phyloP scores from a whole-genome alignment of 2,797 vertebrate species.

The Mus minutoides region DNA sequence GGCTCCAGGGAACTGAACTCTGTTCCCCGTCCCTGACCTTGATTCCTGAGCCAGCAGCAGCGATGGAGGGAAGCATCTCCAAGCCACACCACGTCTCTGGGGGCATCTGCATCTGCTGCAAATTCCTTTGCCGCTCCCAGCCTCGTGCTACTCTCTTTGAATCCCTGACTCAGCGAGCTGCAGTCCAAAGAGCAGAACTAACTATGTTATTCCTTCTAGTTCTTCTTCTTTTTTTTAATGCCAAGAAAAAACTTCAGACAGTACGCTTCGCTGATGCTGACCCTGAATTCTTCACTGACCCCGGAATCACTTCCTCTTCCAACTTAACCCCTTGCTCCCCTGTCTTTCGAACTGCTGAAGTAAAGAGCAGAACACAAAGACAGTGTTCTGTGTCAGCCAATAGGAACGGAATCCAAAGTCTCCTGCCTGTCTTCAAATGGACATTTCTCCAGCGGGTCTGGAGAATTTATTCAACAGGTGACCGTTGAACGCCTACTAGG shows the following conservation, averaged over 20 bases:
- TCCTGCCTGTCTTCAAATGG: background rate
- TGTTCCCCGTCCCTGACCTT: conserved; percentile 70
- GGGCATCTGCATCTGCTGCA: conserved; percentile 71
- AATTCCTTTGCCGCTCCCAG: conserved; percentile 51
- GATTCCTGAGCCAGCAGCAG: conserved; percentile 60
- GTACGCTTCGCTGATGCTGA: conserved; percentile 36
- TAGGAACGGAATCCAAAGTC: background rate
- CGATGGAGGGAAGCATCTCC: conserved; percentile 61
- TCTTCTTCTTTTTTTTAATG: background rate
- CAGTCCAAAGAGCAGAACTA: conserved; percentile 67
- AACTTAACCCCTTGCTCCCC: conserved; percentile 38
- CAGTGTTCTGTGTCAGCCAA: background rate
- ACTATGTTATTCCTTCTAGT: conserved; percentile 45
- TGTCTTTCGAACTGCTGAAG: background rate
- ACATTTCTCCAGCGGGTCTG: background rate
- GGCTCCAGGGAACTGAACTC: conserved; percentile 60
- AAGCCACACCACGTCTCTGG: conserved; percentile 54
- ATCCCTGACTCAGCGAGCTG: conserved; percentile 74
- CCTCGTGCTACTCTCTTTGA: conserved; percentile 72
- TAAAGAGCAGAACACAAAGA: background rate
- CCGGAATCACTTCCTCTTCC: conserved; percentile 24
- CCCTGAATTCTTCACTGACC: conserved; percentile 60
- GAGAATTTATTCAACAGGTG: background rate
- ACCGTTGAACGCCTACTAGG: background rate
- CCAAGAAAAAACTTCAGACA: background rate